Evolutionary conservation across 37 sponge, comb jelly and placozoan genomes (phyloP).

Genomic region (Beroe forskalii): DNA sequence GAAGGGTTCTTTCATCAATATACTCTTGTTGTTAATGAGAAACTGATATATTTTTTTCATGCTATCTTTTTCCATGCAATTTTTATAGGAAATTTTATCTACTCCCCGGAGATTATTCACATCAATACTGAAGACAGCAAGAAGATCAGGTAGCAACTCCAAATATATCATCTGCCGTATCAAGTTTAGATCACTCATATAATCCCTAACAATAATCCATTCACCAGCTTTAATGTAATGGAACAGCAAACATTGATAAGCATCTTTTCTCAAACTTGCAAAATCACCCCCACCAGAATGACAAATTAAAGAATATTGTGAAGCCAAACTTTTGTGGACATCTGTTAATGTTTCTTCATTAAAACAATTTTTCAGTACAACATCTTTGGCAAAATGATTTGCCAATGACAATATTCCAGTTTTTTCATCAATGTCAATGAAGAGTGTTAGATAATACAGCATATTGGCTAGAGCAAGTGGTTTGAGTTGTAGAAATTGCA

Average conservation of each 20-base stretch:
- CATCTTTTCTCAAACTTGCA: not conserved
- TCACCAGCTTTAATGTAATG: slow-evolving; percentile 42
- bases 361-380: slow-evolving; percentile 1
- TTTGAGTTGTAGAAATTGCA: slow-evolving; percentile 13
- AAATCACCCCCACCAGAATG: not conserved
- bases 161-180: slow-evolving; percentile 59
- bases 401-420: slow-evolving; percentile 16
- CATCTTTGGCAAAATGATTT: slow-evolving; percentile 19
- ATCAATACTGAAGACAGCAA: slow-evolving; percentile 6
- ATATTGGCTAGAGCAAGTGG: slow-evolving; percentile 10
- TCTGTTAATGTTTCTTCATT: not conserved
- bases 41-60: slow-evolving; percentile 20
- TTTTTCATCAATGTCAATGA: not conserved
- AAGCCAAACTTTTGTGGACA: slow-evolving; percentile 29
- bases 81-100: slow-evolving; percentile 2
- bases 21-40: slow-evolving; percentile 57
- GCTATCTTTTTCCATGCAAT: not conserved
- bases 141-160: slow-evolving; percentile 18
- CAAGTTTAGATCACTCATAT: slow-evolving; percentile 10
- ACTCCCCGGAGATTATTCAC: not conserved
- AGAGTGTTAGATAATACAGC: not conserved
- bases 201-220: not conserved
- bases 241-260: slow-evolving; percentile 23
- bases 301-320: not conserved
- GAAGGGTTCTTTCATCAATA: slow-evolving; percentile 38